These are phyloP conservation scores for Liasis olivaceus DNA, from an alignment of 2,797 vertebrate genomes.

Conservation along the genomic window DNA sequence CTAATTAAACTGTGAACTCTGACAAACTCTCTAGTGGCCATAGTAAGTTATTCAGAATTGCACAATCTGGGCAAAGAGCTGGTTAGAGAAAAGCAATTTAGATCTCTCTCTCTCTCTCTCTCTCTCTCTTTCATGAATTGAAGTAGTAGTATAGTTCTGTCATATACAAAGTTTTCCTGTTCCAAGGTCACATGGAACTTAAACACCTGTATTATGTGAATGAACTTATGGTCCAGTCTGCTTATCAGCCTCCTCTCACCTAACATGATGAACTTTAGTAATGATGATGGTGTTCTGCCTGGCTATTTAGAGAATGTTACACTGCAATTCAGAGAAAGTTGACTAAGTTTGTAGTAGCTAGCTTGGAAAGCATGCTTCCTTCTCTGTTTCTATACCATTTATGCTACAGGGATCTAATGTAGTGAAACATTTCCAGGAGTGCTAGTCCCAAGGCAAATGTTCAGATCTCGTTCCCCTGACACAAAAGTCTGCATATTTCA, in stretches of 20 bases:
- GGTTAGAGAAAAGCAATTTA: not conserved
- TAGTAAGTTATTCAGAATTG: not conserved
- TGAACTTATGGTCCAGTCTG: not conserved
- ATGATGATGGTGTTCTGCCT: not conserved
- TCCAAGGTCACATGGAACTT: not conserved
- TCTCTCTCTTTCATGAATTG: not conserved
- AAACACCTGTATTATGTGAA: not conserved
- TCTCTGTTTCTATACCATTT: not conserved
- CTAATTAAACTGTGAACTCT: not conserved
- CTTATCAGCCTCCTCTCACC: not conserved
- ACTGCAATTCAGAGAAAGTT: not conserved
- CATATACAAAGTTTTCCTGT: not conserved
- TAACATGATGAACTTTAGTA: not conserved
- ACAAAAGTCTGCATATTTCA: not conserved
- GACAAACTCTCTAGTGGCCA: not conserved
- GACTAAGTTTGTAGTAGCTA: not conserved
- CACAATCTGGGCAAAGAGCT: not conserved
- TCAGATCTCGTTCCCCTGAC: not conserved
- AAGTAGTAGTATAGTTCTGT: not conserved
- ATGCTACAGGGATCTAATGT: not conserved
- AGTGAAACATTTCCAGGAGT: not conserved
- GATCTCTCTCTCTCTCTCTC: fast-evolving
- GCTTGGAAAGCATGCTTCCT: not conserved
- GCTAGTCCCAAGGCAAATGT: not conserved
- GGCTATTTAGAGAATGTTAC: not conserved